phyloP scores from a whole-genome alignment of 1,140 invertebrate species.

The Acyrthosiphon pisum region DNA sequence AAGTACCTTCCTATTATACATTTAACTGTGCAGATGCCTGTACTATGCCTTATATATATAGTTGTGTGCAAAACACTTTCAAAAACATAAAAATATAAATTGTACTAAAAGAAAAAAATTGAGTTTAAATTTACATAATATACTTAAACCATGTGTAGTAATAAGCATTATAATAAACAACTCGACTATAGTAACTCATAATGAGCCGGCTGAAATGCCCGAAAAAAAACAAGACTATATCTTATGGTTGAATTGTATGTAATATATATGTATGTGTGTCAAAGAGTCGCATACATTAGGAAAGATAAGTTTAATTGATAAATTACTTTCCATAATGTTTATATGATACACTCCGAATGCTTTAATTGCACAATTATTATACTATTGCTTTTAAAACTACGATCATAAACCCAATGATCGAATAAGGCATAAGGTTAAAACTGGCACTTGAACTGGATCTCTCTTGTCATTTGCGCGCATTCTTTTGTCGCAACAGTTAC shows the following conservation, averaged over 20 bases:
- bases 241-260: not conserved
- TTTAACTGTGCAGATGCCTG: not conserved
- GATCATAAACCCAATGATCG: constrained; percentile 24
- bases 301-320: constrained; percentile 15
- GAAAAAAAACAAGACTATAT: not conserved
- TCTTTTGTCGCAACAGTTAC: constrained; percentile 40
- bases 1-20: constrained; percentile 16
- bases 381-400: constrained; percentile 1
- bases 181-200: not conserved
- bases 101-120: not conserved
- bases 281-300: not conserved
- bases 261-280: constrained; percentile 4
- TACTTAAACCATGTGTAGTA: not conserved
- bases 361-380: constrained; percentile 6
- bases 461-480: constrained; percentile 45
- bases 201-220: not conserved
- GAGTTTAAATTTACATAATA: constrained; percentile 24
- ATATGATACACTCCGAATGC: not conserved
- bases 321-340: constrained; percentile 19
- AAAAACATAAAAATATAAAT: not conserved
- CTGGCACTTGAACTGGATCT: constrained; percentile 50
- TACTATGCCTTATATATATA: not conserved
- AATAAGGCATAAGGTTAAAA: constrained; percentile 48
- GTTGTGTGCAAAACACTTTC: not conserved
- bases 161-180: not conserved